Evolutionary conservation across 2,888 invertebrate genomes (phyloP).

Genomic region (Pteria penguin): DNA sequence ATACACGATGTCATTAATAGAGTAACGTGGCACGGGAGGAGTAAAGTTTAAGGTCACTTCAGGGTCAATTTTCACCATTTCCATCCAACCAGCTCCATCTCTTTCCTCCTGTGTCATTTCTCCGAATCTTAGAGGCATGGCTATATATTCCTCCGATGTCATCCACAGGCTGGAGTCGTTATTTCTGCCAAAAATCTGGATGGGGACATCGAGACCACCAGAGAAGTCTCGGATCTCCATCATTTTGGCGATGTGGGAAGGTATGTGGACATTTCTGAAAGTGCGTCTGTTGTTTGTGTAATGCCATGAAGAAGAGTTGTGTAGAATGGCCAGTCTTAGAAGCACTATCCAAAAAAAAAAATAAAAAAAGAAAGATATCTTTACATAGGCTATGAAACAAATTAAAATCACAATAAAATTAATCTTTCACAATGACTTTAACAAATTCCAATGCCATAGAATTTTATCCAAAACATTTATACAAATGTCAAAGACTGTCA

Average conservation of each 20-base stretch:
- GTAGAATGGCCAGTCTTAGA: too few relatives aligned
- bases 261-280: too few relatives aligned
- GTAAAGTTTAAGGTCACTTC: slow-evolving; percentile 45
- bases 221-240: slow-evolving; percentile 8
- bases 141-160: not conserved
- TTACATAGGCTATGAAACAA: too few relatives aligned
- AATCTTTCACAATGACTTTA: too few relatives aligned
- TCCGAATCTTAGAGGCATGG: slow-evolving; percentile 5
- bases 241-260: not conserved
- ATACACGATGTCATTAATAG: slow-evolving; percentile 59
- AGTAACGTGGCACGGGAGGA: slow-evolving; percentile 61
- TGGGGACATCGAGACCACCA: not conserved
- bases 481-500: too few relatives aligned
- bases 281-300: too few relatives aligned
- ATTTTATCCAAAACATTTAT: too few relatives aligned
- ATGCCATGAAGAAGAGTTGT: too few relatives aligned
- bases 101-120: slow-evolving; percentile 12
- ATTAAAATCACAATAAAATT: too few relatives aligned
- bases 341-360: too few relatives aligned
- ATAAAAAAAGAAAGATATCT: too few relatives aligned
- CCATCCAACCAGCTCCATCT: slow-evolving; percentile 6
- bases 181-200: not conserved
- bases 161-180: not conserved
- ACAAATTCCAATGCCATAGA: too few relatives aligned
- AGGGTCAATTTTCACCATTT: slow-evolving; percentile 23